Evolutionary conservation across 2,797 vertebrate genomes (phyloP), one percentile per base, ranked within the genome.

Genomic region (Urosaurus nigricauda): DNA sequence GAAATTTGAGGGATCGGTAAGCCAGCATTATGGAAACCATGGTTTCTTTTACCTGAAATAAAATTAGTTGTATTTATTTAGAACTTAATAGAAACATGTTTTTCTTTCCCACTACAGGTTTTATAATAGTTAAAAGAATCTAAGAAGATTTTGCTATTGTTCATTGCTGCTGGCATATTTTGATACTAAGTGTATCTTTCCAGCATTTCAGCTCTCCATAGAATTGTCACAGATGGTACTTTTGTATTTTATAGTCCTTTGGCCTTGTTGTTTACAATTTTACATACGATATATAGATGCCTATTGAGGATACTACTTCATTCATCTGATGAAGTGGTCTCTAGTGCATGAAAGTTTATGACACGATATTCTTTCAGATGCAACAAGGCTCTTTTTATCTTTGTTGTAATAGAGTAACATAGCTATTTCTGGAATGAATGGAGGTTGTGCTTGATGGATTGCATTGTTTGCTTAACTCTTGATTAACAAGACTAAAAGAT

Each of bases 381-480:
- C 56, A 43, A 81, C 29, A 40, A 43, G 51, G 51, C n/a, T 29
- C 5, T 51, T 60, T 74, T 65, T 35, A 24, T 43, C 79, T 71
- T 81, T 87, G 51, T 43, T 63, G 40, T 65, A 83, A 14, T 58
- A 29, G 12, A 75, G 53, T 83, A 40, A 56, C 35, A 32, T 13
- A 85, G 17, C 6, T 84, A 70, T 12, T 51, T 88, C 26, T 70
- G 60, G 71, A 80, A 89, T 79, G 53, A 85, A 79, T 74, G 81
- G 26, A 80, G 51, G 40, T 60, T 74, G 40, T 35, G 32, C 43
- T 63, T 65, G 56, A 85, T 85, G 32, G n/a, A 75, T 81, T 88
- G 81, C n/a, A 77, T 83, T 58, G 40, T 71, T n/a, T n/a, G n/a
- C n/a, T n/a, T 85, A 80, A 85, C 16, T 81, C 68, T 81, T 32